Conservation (phyloP, 2,797 vertebrate species). For the Ctenopoma multispine region DNA sequence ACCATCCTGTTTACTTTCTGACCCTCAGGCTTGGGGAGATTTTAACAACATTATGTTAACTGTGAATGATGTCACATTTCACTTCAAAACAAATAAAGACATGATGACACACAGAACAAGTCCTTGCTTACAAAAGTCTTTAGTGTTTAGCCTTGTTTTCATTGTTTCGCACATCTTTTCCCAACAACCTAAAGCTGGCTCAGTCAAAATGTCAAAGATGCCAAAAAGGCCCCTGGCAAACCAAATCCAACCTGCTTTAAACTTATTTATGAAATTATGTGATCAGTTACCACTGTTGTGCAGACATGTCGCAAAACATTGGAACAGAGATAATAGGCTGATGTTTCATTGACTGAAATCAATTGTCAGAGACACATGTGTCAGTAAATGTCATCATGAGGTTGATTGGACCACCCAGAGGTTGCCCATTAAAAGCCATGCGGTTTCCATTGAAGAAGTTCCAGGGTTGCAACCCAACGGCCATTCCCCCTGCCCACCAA, state of each 20-base stretch:
- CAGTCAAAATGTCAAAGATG: conserved; percentile 49
- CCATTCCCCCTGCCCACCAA: conserved; percentile 49
- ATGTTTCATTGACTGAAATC: conserved; percentile 63
- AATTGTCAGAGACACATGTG: conserved; percentile 67
- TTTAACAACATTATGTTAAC: conserved; percentile 32
- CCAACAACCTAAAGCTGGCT: conserved; percentile 18
- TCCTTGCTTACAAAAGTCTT: conserved; percentile 10
- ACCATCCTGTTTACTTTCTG: conserved; percentile 66
- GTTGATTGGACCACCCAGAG: conserved; percentile 81
- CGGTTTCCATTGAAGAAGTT: conserved; percentile 77
- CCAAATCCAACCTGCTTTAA: conserved; percentile 47
- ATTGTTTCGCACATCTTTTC: conserved; percentile 9
- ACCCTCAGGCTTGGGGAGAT: conserved; percentile 51
- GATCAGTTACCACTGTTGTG: conserved; percentile 43
- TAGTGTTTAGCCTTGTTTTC: conserved; percentile 27
- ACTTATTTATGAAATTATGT: conserved; percentile 47
- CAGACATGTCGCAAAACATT: conserved; percentile 58
- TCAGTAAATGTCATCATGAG: conserved; percentile 74
- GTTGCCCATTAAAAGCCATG: conserved; percentile 72
- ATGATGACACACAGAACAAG: conserved; percentile 35
- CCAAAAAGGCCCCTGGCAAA: conserved; percentile 47
- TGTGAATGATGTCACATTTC: conserved; percentile 19
- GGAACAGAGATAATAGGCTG: conserved; percentile 38
- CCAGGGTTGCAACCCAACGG: conserved; percentile 64
- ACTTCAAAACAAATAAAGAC: conserved; percentile 14